Base-by-base conservation (phyloP, 2,888 invertebrate species). In the Dasysyrphus tricinctus region DNA sequence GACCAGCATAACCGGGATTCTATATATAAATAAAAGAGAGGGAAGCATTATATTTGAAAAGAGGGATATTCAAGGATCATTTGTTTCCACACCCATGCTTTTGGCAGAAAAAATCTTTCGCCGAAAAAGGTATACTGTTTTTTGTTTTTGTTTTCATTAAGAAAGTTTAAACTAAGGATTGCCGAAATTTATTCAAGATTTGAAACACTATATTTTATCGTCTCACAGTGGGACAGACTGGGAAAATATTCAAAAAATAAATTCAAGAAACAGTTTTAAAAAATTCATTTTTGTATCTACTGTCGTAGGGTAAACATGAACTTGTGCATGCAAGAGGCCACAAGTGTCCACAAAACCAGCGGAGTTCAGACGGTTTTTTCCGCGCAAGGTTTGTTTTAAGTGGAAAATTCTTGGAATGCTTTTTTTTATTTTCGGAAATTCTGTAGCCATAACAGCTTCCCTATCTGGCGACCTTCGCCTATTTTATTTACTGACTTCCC, bases 1-100 rank as follows among this genome's bases (percentile, higher is more conserved):
- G 95, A 0, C 98, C 98, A 37, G 98, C 98, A 91, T 99, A 99
- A 0, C 98, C 98, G 16, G 98, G 98, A 94, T 99, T 99, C 98
- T 98, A 24, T 3, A 24, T 3, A 24, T 24, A 91, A 6, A 2
- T 6, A 14, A 3, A 32, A 8, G 4, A 8, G 14, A 54, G 29
- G 4, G 24, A 19, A 24, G 2, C 5, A 29, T 29, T 3, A 7
- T 8, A 11, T 11, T 19, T 19, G 0, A 14, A 54, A 29, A 14
- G 51, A 29, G 19, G 19, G 0, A 11, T 49, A 2, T 19, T 11
- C 9, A 47, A 16, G 16, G 9, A 9, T 9, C 9, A 3, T 49
- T 49, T 4, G 7, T 8, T 47, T 7, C 32, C 32, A 24, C 24
- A 3, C 24, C 24, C 24, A 24, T 2, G 24, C 3, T 24, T 24